Conservation (phyloP, 2,888 invertebrate species). For the Hydraecia micacea region DNA sequence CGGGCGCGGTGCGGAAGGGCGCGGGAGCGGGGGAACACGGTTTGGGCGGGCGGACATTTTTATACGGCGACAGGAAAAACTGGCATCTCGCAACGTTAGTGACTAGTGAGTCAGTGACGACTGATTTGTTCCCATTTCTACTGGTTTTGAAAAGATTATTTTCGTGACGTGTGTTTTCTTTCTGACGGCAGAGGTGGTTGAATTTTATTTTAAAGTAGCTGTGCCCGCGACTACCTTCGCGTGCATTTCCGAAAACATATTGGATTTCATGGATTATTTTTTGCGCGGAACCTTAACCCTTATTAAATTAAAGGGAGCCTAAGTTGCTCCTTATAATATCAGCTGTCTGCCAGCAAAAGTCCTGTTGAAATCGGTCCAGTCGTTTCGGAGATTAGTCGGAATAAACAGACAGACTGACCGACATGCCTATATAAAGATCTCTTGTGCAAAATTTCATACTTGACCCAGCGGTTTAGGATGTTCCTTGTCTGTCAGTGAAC, state of each 20-base stretch:
- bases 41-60: conserved; percentile 89
- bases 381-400: too few species aligned
- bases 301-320: too few species aligned
- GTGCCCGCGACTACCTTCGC: too few species aligned
- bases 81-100: conserved; percentile 70
- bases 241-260: too few species aligned
- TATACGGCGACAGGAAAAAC: conserved; percentile 83
- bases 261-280: too few species aligned
- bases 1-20: conserved; percentile 64
- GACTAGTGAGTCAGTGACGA: conserved; percentile 79
- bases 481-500: too few species aligned
- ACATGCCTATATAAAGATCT: not conserved
- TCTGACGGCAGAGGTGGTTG: not conserved
- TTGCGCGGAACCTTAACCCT: too few species aligned
- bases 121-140: conserved; percentile 80
- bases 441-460: not conserved
- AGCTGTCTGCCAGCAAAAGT: too few species aligned
- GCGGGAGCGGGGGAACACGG: conserved; percentile 77
- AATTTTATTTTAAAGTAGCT: not conserved
- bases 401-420: too few species aligned
- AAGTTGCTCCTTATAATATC: too few species aligned
- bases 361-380: too few species aligned
- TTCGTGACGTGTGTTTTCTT: conserved; percentile 52
- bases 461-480: too few species aligned
- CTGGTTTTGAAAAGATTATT: conserved; percentile 63